phyloP scores from a whole-genome alignment of 2,888 invertebrate species.

The Conistra vaccinii region DNA sequence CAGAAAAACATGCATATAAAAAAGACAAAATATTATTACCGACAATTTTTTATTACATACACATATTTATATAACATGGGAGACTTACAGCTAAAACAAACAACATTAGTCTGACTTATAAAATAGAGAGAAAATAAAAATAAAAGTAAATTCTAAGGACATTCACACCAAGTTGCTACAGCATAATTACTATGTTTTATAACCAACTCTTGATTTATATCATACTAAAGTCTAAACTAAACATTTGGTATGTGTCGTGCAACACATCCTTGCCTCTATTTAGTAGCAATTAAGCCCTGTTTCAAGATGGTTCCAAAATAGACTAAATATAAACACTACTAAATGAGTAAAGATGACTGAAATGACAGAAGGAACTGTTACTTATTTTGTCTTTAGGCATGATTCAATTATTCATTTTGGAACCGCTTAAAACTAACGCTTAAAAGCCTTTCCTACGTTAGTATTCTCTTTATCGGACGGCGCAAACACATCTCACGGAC shows the following conservation, averaged over 20 bases:
- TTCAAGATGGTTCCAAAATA: neutral
- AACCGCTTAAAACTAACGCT: neutral
- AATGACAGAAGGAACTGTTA: neutral
- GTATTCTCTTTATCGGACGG: slow-evolving; percentile 8
- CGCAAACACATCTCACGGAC: slow-evolving; percentile 34
- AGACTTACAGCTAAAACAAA: too few species aligned
- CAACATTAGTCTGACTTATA: too few species aligned
- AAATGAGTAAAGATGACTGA: neutral
- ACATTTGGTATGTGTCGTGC: neutral
- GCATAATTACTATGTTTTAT: too few species aligned
- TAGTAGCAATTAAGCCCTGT: too few species aligned
- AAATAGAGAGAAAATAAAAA: too few species aligned
- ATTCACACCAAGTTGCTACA: too few species aligned
- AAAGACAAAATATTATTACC: too few species aligned
- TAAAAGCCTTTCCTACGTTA: neutral
- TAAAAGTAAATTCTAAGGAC: too few species aligned
- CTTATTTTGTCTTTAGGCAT: neutral
- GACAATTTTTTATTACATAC: too few species aligned
- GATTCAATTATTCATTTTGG: neutral
- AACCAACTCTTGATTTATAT: neutral
- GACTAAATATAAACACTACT: neutral
- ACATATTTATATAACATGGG: too few species aligned
- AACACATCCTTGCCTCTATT: neutral
- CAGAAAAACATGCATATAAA: too few species aligned
- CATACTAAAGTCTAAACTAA: neutral